These are phyloP conservation scores for Melanophora roralis DNA, from an alignment of 2,888 invertebrate species.

Conservation along the genomic window DNA sequence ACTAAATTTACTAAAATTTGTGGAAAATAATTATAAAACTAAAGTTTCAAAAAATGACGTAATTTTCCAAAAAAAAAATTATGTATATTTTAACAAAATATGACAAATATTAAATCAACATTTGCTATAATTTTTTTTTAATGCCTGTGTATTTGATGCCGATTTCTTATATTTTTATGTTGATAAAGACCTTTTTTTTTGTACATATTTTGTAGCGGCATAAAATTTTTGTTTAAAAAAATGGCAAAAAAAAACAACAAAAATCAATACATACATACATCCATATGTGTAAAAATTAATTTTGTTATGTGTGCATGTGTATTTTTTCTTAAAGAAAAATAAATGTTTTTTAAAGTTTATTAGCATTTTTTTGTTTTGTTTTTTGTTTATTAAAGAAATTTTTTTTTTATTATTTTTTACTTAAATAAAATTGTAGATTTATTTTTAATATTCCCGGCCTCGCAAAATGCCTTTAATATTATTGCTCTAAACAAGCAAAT, in stretches of 20 bases:
- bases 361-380: conserved; percentile 64
- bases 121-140: not conserved
- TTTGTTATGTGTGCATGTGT: not conserved
- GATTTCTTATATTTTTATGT: conserved; percentile 27
- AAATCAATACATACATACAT: conserved; percentile 68
- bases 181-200: conserved; percentile 48
- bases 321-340: not conserved
- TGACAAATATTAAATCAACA: not conserved
- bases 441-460: conserved; percentile 67
- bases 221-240: not conserved
- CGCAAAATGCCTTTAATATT: conserved; percentile 72
- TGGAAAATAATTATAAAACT: not conserved
- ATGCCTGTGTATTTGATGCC: not conserved
- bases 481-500: conserved; percentile 76
- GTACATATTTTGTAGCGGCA: conserved; percentile 26
- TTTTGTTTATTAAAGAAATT: not conserved
- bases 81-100: not conserved
- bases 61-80: conserved; percentile 46
- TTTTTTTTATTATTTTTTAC: not conserved
- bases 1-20: too few species aligned
- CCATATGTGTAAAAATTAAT: too few species aligned
- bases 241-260: conserved; percentile 14
- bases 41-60: conserved; percentile 56
- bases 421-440: conserved; percentile 65
- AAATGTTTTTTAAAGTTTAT: conserved; percentile 58